Conservation (phyloP, 2,113 vertebrate species). For the Petroica traversi region DNA sequence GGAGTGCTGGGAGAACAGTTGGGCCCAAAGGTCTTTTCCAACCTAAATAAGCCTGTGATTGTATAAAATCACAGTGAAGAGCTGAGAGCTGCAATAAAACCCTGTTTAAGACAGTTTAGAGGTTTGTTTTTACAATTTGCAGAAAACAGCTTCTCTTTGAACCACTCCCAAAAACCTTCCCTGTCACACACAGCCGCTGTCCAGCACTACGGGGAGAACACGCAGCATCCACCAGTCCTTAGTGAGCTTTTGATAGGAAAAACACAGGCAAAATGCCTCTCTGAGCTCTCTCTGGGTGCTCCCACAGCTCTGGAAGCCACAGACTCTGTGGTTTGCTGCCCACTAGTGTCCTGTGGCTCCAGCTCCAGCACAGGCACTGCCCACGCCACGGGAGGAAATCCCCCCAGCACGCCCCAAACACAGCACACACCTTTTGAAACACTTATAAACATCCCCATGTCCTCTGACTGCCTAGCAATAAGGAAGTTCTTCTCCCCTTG, state of each 20-base stretch:
- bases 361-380: neutral
- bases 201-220: accelerated
- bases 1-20: neutral
- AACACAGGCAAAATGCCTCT: neutral
- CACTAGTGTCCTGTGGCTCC: slow-evolving; percentile 73
- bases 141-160: neutral
- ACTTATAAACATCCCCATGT: accelerated
- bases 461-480: neutral
- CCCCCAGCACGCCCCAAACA: accelerated
- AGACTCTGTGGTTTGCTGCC: slow-evolving; percentile 74
- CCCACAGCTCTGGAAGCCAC: neutral
- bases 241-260: neutral
- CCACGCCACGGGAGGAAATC: neutral
- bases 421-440: neutral
- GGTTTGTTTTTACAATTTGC: neutral
- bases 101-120: neutral
- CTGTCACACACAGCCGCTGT: neutral
- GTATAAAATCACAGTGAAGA: neutral
- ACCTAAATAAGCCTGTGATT: neutral
- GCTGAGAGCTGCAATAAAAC: neutral
- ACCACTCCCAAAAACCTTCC: neutral
- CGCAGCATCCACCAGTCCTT: neutral
- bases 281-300: neutral
- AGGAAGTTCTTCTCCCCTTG: neutral
- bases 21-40: neutral